phyloP scores from a whole-genome alignment of 1,140 invertebrate genomes.

The Glomeris maerens region DNA sequence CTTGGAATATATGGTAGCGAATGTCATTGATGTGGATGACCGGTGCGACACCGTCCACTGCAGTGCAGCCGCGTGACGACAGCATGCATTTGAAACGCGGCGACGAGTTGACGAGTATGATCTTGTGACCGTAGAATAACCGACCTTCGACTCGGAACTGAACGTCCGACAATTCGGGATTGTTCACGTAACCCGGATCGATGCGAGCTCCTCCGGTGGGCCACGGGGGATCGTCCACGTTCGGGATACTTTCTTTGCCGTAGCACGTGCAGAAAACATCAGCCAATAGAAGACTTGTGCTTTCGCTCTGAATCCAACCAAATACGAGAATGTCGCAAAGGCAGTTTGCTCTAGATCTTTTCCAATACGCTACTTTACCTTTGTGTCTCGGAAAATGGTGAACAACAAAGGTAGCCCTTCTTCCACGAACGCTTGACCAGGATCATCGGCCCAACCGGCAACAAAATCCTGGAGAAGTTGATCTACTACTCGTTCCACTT shows the following conservation, averaged over 20 bases:
- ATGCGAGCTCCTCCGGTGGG: constrained; percentile 39
- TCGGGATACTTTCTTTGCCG: constrained; percentile 67
- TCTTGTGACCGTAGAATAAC: constrained; percentile 88
- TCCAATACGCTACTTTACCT: constrained; percentile 45
- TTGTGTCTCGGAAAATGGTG: constrained; percentile 76
- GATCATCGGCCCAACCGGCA: constrained; percentile 67
- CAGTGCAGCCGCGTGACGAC: constrained; percentile 54
- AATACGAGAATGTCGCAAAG: too few relatives aligned
- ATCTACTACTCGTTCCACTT: constrained; percentile 71
- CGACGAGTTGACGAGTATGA: constrained; percentile 78
- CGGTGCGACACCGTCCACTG: constrained; percentile 58
- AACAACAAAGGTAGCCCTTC: constrained; percentile 77
- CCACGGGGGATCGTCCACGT: constrained; percentile 54
- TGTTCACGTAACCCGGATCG: constrained; percentile 82
- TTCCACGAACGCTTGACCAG: constrained; percentile 72
- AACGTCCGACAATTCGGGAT: constrained; percentile 76
- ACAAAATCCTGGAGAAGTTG: constrained; percentile 78
- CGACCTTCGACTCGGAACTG: constrained; percentile 78
- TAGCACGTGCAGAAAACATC: constrained; percentile 80
- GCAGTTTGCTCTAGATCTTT: too few relatives aligned
- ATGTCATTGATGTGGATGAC: constrained; percentile 87
- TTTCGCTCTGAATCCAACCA: constrained; percentile 74
- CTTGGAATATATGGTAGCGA: constrained; percentile 78
- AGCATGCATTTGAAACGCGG: constrained; percentile 72
- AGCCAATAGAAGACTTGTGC: constrained; percentile 65